phyloP scores from a whole-genome alignment of 1,140 invertebrate species.

The Aphelinus atriplicis region DNA sequence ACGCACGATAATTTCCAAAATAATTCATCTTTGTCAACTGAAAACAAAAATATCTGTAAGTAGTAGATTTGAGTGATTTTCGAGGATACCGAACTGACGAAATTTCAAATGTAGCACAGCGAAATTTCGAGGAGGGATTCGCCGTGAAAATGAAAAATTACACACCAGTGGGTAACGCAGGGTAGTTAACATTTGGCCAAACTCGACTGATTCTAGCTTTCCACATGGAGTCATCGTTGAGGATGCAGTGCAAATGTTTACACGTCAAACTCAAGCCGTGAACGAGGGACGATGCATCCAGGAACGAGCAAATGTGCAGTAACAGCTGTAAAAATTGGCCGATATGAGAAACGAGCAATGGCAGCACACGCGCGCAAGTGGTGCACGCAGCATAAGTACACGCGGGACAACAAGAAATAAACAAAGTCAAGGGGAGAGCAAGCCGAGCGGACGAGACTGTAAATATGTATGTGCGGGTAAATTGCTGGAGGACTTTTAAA shows the following conservation, averaged over 20 bases:
- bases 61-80: too few relatives aligned
- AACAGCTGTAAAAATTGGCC: slow-evolving; percentile 50
- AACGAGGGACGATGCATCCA: slow-evolving; percentile 58
- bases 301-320: slow-evolving; percentile 59
- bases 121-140: neutral
- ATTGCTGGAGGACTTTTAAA: slow-evolving; percentile 35
- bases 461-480: too few relatives aligned
- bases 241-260: slow-evolving; percentile 58
- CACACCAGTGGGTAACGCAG: slow-evolving; percentile 57
- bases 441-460: too few relatives aligned
- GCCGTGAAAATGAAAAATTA: slow-evolving; percentile 6
- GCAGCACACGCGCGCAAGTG: too few relatives aligned
- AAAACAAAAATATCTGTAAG: slow-evolving; percentile 28
- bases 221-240: slow-evolving; percentile 59
- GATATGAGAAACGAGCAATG: too few relatives aligned
- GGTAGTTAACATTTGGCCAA: slow-evolving; percentile 55
- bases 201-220: slow-evolving; percentile 57
- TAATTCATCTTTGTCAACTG: slow-evolving; percentile 52
- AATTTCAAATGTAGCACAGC: neutral
- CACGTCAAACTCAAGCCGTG: slow-evolving; percentile 54
- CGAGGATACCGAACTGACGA: too few relatives aligned
- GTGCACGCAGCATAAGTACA: too few relatives aligned
- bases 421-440: too few relatives aligned
- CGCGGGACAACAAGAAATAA: too few relatives aligned
- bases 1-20: slow-evolving; percentile 61